Percentiles rank a stretch among this genome's conserved stretches.
Evolutionary conservation across 1,140 invertebrate species (phyloP).

Genomic region (Panonychus citri): DNA sequence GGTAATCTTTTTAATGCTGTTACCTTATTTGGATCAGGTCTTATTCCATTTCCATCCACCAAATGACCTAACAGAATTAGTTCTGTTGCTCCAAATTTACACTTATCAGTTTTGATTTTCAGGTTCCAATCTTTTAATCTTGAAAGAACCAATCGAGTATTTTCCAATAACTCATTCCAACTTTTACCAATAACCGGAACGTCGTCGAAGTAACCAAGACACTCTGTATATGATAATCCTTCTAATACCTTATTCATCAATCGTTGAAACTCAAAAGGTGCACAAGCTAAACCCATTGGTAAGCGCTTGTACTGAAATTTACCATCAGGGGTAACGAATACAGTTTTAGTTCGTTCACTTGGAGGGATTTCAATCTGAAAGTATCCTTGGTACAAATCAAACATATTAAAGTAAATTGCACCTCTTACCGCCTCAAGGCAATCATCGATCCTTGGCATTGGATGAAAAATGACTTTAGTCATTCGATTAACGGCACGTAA

Average conservation of each 20-base stretch:
- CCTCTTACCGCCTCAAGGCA: not conserved
- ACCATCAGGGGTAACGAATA: constrained; percentile 22
- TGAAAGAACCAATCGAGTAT: not conserved
- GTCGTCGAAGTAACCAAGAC: not conserved
- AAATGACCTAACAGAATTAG: not conserved
- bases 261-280: not conserved
- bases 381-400: constrained; percentile 10
- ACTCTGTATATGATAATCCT: not conserved
- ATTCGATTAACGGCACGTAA: constrained; percentile 23
- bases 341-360: constrained; percentile 15
- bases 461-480: constrained; percentile 25
- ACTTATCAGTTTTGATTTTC: not conserved
- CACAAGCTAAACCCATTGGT: not conserved
- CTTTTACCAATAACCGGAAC: not conserved
- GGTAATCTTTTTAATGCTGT: not conserved
- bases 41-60: not conserved
- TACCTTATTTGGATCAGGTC: not conserved
- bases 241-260: not conserved
- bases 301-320: constrained; percentile 19
- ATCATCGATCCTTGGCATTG: constrained; percentile 24
- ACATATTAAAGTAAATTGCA: not conserved
- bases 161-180: not conserved
- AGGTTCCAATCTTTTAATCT: not conserved
- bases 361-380: constrained; percentile 4
- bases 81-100: not conserved